Evolutionary conservation across 2,113 vertebrate genomes (phyloP).

Genomic region (Albula goreensis): DNA sequence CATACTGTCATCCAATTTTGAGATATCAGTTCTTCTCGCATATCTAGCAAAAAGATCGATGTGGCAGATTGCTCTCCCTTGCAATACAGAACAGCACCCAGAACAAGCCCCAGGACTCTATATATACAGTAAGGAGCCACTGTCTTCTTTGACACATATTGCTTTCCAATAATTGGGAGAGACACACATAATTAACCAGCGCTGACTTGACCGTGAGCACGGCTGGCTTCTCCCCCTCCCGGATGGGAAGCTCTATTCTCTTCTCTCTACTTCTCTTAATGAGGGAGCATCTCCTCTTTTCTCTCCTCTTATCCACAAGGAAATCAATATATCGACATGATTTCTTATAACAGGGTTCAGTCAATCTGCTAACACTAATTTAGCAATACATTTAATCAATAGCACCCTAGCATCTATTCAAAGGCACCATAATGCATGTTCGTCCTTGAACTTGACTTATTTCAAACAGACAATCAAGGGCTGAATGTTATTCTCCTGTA

Average conservation of each 20-base stretch:
- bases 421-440: background rate
- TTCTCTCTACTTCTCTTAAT: background rate
- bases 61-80: constrained; percentile 28
- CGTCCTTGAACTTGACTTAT: background rate
- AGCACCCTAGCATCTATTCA: background rate
- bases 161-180: constrained; percentile 33
- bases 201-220: background rate
- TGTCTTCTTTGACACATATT: constrained; percentile 25
- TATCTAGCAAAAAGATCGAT: constrained; percentile 21
- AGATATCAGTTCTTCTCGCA: background rate
- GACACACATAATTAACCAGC: constrained; percentile 34
- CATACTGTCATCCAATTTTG: background rate
- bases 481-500: background rate
- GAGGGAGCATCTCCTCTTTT: background rate
- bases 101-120: constrained; percentile 13
- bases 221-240: background rate
- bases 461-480: background rate
- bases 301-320: background rate
- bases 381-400: background rate
- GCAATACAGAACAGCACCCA: background rate
- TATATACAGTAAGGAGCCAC: constrained; percentile 22
- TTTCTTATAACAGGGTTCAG: background rate
- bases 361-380: background rate
- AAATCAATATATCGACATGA: background rate
- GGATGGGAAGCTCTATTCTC: background rate